Evolutionary conservation across 2,113 vertebrate genomes (phyloP).

Genomic region (Lonchura striata): DNA sequence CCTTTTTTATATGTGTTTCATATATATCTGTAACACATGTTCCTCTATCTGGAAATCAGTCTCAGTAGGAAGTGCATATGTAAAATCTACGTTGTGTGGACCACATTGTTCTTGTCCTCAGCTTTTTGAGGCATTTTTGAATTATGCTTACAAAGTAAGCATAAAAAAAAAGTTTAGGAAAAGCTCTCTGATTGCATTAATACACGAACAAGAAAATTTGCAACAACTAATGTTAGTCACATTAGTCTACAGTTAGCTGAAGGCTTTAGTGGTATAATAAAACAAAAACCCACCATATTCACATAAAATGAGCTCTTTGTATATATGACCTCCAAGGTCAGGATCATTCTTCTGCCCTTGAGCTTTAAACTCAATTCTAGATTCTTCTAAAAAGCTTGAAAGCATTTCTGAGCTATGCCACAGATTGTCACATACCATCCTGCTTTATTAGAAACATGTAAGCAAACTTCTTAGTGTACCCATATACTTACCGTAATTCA

Average conservation of each 20-base stretch:
- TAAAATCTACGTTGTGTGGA: neutral
- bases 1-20: conserved; percentile 30
- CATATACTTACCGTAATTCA: neutral
- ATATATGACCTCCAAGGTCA: neutral
- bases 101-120: neutral
- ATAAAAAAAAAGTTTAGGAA: conserved; percentile 3
- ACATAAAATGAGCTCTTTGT: neutral
- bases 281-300: neutral
- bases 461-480: neutral
- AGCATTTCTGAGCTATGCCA: neutral
- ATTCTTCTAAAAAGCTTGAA: neutral
- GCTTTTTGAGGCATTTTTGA: neutral
- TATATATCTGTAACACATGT: conserved; percentile 44
- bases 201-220: neutral
- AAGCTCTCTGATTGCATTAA: conserved; percentile 9
- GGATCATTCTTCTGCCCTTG: neutral
- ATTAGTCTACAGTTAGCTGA: neutral
- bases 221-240: neutral
- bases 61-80: neutral
- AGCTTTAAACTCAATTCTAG: neutral
- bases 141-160: neutral
- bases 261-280: neutral
- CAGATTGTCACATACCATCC: neutral
- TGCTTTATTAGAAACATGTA: neutral
- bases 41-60: conserved; percentile 39